Evolutionary conservation across 2,113 vertebrate species (phyloP), one percentile per base, ranked within the genome.

Genomic region (Xenopus laevis): DNA sequence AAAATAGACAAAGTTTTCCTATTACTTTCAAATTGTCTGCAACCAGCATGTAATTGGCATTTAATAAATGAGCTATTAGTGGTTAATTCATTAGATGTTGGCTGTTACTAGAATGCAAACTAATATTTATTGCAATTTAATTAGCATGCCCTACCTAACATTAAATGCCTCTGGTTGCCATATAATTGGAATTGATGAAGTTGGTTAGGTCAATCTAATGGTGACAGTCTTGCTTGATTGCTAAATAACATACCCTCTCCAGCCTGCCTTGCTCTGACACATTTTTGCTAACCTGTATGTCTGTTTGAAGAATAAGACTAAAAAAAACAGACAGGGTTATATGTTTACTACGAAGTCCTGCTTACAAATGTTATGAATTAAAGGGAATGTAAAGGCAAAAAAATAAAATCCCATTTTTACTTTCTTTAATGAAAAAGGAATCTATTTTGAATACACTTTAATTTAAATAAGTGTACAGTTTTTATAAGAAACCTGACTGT

Each of bases 161-260:
- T 69, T 76, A 76, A 76, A 76, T 76, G 73, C 45, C 73, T 76
- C 73, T 76, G 66, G 73, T 76, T 44, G 46, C 59, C 66, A 76
- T 76, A 76, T 76, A 76, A 76, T 76, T 76, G 73, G 73, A 76
- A 76, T 76, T 76, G 73, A 76, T 76, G 73, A 76, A 76, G 66
- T 76, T 76, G 73, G 66, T 76, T 76, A 76, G 73, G 73, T 76
- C 73, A 76, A 69, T 69, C 69, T 63, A 40, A 68, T 76, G 73
- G 66, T 76, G 73, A 76, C 73, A 76, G 69, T 76, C 68, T 69
- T 69, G 52, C 73, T 76, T 76, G 66, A 69, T 69, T 76, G 66
- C 73, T 76, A 69, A 75, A 76, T 76, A 76, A 76, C 66, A 69
- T 50, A 21, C 58, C 45, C 57, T 68, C 62, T 76, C 63, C 47